Evolutionary conservation across 1,140 invertebrate genomes (phyloP).

Genomic region (Galleria mellonella): DNA sequence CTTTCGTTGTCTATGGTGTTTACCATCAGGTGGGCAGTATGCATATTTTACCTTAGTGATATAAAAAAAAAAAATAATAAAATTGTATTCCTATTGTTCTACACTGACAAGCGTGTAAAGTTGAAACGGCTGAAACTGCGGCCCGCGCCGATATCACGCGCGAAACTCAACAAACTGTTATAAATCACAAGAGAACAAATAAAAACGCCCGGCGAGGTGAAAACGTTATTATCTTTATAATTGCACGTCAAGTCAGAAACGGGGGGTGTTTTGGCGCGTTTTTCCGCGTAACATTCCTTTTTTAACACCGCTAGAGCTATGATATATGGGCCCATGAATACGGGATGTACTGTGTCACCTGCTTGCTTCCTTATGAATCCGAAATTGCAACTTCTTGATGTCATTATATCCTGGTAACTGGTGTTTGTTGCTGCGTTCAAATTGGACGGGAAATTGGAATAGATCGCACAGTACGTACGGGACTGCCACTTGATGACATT

Average conservation of each 20-base stretch:
- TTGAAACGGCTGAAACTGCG: no score
- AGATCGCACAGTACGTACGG: slow-evolving; percentile 1
- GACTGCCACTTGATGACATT: not conserved
- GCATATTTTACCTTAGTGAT: no score
- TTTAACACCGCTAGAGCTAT: slow-evolving; percentile 25
- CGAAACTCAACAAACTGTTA: slow-evolving; percentile 31
- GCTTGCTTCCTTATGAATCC: slow-evolving; percentile 49
- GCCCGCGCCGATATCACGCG: slow-evolving; percentile 9
- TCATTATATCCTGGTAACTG: slow-evolving; percentile 24
- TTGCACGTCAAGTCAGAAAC: slow-evolving; percentile 50
- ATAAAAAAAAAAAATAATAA: no score
- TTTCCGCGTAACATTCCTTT: slow-evolving; percentile 29
- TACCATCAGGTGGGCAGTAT: no score
- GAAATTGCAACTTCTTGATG: slow-evolving; percentile 32
- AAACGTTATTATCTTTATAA: slow-evolving; percentile 72
- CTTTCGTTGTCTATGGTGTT: no score
- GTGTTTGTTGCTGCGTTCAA: slow-evolving; percentile 17
- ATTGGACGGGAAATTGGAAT: slow-evolving; percentile 18
- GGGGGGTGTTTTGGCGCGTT: slow-evolving; percentile 30
- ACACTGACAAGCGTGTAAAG: no score
- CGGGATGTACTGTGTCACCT: slow-evolving; percentile 56
- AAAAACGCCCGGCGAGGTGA: slow-evolving; percentile 55
- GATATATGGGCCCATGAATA: slow-evolving; percentile 68
- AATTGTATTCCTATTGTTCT: no score
- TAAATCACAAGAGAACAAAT: slow-evolving; percentile 62